Evolutionary conservation across 1,140 invertebrate genomes (phyloP), one percentile per base, ranked within the genome.

Genomic region (Cydia splendana): DNA sequence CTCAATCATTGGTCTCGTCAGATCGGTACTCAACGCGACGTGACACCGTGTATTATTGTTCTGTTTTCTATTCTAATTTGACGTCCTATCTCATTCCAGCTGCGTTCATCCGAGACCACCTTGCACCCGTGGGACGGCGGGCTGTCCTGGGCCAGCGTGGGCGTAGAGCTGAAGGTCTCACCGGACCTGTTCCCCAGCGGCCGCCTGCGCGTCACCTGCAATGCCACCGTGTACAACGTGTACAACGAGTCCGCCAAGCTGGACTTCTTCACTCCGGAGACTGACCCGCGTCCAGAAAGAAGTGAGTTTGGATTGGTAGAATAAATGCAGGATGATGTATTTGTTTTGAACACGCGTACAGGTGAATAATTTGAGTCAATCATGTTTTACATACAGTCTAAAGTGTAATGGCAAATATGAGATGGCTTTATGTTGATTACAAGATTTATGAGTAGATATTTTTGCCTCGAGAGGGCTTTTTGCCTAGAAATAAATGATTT

Each of bases 261-360:
- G 34, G 91, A 93, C 80, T 92, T 93, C 81, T 87, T 92, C 42
- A 91, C 90, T 2, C 89, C 90, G n/a, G 89, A 91, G 34, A 90
- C 89, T 20, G 90, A 92, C 80, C 91, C 91, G 0, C 81, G 89
- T 71, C 91, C 90, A 42, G 91, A 93, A 75, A 90, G 89, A 85
- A 93, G 91, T 93, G 75, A 84, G 87, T 87, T 51, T 12, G 2
- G 20, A 12, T 62, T 7, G 15, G 57, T 62, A 24, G 20, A 62
- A 20, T 62, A 9, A n/a, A 15, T 15, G 13, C 9, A 20, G 42
- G 9, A 1, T 13, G 9, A 10, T 45, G 3, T 10, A 2, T 45
- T 45, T 12, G 9, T 45, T 12, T 10, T 45, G 34, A 30, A 30
- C 30, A 30, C 30, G 4, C 30, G 4, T 30, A 30, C 4, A 30